Percentiles rank a stretch among this genome's conserved stretches.
These are phyloP conservation scores for Schmidtea mediterranea DNA, from an alignment of 1,140 invertebrate species.

Conservation along the genomic window DNA sequence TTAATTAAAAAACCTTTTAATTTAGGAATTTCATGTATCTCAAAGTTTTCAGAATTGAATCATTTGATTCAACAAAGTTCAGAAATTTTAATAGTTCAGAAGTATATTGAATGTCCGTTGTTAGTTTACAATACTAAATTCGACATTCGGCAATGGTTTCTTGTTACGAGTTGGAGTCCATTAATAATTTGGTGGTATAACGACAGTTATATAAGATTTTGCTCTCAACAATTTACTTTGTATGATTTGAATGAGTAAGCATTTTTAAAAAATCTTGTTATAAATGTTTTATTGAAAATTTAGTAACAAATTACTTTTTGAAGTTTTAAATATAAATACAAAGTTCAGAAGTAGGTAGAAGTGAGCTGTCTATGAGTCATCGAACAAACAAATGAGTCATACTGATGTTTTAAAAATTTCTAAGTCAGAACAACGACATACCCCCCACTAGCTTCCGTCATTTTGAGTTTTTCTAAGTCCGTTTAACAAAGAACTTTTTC, in stretches of 20 bases:
- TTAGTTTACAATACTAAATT: constrained; percentile 69
- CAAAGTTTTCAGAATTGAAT: neutral
- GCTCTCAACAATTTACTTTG: constrained; percentile 59
- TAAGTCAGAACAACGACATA: too few relatives aligned
- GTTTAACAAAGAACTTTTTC: too few relatives aligned
- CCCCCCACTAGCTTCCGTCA: too few relatives aligned
- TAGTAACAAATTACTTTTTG: too few relatives aligned
- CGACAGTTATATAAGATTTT: constrained; percentile 58
- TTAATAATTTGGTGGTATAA: constrained; percentile 72
- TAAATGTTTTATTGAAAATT: too few relatives aligned
- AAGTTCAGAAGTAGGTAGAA: too few relatives aligned
- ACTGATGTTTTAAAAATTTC: too few relatives aligned
- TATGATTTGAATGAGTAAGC: constrained; percentile 61
- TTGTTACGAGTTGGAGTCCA: constrained; percentile 60
- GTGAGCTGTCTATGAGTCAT: too few relatives aligned
- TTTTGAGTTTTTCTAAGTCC: too few relatives aligned
- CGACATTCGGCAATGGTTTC: constrained; percentile 48
- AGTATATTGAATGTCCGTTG: constrained; percentile 51
- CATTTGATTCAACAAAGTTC: neutral
- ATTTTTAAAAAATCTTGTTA: too few relatives aligned
- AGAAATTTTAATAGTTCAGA: constrained; percentile 57
- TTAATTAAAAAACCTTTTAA: neutral
- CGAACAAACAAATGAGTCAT: too few relatives aligned
- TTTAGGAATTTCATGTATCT: neutral
- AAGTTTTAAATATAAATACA: too few relatives aligned